Evolutionary conservation across 2,797 vertebrate genomes (phyloP), one percentile per base, ranked within the genome.

Genomic region (Geotrypetes seraphini): DNA sequence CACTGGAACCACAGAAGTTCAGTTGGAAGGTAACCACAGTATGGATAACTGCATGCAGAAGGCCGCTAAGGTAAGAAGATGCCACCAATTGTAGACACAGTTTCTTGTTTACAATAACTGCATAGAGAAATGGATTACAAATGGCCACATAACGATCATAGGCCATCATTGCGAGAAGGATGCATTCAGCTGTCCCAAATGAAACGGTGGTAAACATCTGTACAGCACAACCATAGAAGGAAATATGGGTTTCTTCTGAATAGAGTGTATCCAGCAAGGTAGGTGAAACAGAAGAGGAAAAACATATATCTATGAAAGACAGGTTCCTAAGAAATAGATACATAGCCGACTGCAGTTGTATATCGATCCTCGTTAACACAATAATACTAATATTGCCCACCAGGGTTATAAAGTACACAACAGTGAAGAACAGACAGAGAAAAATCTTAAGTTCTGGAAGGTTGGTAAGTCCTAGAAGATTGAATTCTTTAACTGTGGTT

Each of bases 241-340:
- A 35, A 21, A 43, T 43, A 3, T 32, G 16, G 15, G 43, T 43
- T 14, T 10, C 12, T 2, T 18, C 4, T 3, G 21, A n/a, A 7
- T 29, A 13, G 5, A 43, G 12, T 10, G 20, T 22, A 4, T 31
- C 34, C 11, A 43, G 7, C 20, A 43, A 22, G 15, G 43, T 43
- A 16, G 39, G 39, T 12, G 43, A 32, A 3, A 39, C 34, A 10
- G 31, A 7, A 4, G 39, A 43, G 16, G 43, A 29, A 18, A 34
- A 43, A 25, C 31, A 43, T n/a, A 43, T 28, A 27, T 43, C 39
- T 22, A 34, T 32, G 19, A 34, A 28, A 33, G n/a, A n/a, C n/a
- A 40, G 22, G 19, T 40, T 40, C n/a, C 38, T 24, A 4, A 41
- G 31, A 25, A 24, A 29, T 13, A 35, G 43, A 20, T 43, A 43